These are phyloP conservation scores for Tenthredo amoena DNA, from an alignment of 2,888 invertebrate genomes.

Conservation along the genomic window DNA sequence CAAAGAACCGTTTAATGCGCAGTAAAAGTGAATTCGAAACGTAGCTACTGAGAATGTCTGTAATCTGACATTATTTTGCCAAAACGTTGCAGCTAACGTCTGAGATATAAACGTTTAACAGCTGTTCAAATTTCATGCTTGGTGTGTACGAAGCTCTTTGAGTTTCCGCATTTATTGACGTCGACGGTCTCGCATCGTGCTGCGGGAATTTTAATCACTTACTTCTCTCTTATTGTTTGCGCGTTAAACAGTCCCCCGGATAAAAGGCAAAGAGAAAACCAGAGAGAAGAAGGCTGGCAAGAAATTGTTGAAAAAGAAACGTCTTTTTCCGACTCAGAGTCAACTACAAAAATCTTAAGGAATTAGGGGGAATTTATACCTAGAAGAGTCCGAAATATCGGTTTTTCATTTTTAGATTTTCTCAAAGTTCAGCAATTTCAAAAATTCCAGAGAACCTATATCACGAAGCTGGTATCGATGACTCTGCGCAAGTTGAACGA, in stretches of 20 bases:
- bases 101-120: neutral
- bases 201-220: neutral
- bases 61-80: slow-evolving; percentile 13
- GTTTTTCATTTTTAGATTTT: too few species aligned
- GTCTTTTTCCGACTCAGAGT: neutral
- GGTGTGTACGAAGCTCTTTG: neutral
- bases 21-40: slow-evolving; percentile 14
- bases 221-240: neutral
- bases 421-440: too few species aligned
- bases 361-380: too few species aligned
- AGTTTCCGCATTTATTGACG: neutral
- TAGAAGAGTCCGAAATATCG: too few species aligned
- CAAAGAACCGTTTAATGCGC: slow-evolving; percentile 2
- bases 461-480: too few species aligned
- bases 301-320: neutral
- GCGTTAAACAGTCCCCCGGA: neutral
- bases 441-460: too few species aligned
- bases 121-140: slow-evolving; percentile 25
- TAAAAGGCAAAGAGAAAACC: neutral
- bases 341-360: too few species aligned
- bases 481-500: too few species aligned
- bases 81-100: neutral
- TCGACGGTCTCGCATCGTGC: neutral
- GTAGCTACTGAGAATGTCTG: neutral
- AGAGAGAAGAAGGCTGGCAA: neutral